A percentile compares a stretch with the other conserved stretches of the same genome.
Conservation (phyloP, 2,888 invertebrate species). For the Calameuta pallipes region DNA sequence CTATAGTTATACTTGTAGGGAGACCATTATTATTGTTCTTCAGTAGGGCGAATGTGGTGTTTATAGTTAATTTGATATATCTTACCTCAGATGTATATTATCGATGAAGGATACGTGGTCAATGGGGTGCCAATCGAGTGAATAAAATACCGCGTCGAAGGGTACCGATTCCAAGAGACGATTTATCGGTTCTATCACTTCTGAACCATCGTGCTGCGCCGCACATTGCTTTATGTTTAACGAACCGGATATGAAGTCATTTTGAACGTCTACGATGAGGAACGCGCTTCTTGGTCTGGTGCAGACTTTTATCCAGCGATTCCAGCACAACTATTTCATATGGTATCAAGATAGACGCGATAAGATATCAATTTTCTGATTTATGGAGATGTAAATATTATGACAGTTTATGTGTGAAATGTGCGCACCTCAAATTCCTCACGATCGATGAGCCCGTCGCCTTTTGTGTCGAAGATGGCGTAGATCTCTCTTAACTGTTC, state of each 20-base stretch:
- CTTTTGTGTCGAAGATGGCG: conserved; percentile 83
- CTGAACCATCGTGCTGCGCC: conserved; percentile 89
- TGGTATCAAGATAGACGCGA: not conserved
- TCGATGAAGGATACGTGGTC: conserved; percentile 97
- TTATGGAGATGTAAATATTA: not conserved
- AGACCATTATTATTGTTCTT: not conserved
- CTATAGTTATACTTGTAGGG: not conserved
- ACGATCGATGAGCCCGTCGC: conserved; percentile 81
- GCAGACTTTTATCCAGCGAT: conserved; percentile 87
- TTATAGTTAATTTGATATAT: not conserved
- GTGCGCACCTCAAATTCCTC: conserved; percentile 77
- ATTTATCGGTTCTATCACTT: conserved; percentile 94
- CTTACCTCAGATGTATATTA: conserved; percentile 75
- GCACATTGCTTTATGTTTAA: conserved; percentile 93
- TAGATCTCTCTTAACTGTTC: conserved; percentile 81
- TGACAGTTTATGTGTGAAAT: conserved; percentile 7
- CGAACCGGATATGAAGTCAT: conserved; percentile 96
- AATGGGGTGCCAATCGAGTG: conserved; percentile 96
- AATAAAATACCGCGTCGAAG: conserved; percentile 92
- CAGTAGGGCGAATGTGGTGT: not conserved
- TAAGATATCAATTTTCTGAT: not conserved
- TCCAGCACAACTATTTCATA: conserved; percentile 77
- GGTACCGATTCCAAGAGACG: conserved; percentile 81
- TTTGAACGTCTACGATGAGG: conserved; percentile 96
- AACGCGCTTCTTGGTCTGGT: conserved; percentile 86